These are phyloP conservation scores for Spea hammondii DNA, from an alignment of 2,797 vertebrate genomes.

Conservation along the genomic window DNA sequence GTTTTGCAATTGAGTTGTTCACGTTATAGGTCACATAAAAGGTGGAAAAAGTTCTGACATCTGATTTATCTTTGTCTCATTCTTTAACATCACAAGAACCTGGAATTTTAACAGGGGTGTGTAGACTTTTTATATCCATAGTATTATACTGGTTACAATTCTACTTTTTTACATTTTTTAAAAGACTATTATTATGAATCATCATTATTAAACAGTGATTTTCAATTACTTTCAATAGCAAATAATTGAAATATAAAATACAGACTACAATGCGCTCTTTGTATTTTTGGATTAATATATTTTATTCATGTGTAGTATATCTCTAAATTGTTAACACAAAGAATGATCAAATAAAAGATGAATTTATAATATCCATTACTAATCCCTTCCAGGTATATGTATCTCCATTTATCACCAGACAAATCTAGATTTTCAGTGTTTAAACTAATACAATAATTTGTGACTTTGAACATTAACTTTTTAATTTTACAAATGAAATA, in stretches of 20 bases:
- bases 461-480: not conserved
- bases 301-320: conserved; percentile 1
- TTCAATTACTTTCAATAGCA: not conserved
- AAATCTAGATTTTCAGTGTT: not conserved
- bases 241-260: conserved; percentile 6
- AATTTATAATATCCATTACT: conserved; percentile 1
- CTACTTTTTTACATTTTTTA: too few species aligned
- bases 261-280: not conserved
- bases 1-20: too few species aligned
- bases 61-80: too few species aligned
- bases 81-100: too few species aligned
- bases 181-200: not conserved
- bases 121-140: too few species aligned
- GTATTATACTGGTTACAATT: too few species aligned
- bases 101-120: too few species aligned
- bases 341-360: conserved; percentile 9
- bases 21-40: too few species aligned
- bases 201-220: not conserved
- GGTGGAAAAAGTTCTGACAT: too few species aligned
- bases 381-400: not conserved
- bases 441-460: not conserved
- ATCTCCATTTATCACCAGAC: conserved; percentile 5
- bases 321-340: conserved; percentile 9
- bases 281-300: conserved; percentile 5
- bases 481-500: not conserved